Evolutionary conservation across 2,888 invertebrate species (phyloP).

Genomic region (Leptothorax acervorum): DNA sequence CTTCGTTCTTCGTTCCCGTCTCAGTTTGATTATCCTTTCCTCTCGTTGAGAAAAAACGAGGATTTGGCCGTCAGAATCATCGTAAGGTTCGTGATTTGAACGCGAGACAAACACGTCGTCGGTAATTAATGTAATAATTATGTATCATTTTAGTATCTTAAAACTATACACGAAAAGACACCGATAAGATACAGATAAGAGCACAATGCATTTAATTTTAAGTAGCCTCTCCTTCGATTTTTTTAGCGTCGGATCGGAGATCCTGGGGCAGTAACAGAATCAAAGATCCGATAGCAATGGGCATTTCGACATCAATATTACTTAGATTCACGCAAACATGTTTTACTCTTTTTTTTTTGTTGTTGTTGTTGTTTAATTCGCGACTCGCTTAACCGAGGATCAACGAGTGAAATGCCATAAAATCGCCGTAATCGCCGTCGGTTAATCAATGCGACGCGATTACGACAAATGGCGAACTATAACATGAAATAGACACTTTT

Average conservation of each 20-base stretch:
- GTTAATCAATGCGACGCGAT: constrained; percentile 10
- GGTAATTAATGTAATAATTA: constrained; percentile 17
- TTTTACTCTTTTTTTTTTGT: constrained; percentile 11
- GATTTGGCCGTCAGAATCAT: constrained; percentile 23
- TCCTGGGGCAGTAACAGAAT: constrained; percentile 81
- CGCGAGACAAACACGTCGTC: constrained; percentile 18
- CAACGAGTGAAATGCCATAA: constrained; percentile 21
- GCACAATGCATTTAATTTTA: constrained; percentile 8
- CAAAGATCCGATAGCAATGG: constrained; percentile 58
- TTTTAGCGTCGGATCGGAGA: constrained; percentile 63
- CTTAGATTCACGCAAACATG: constrained; percentile 2
- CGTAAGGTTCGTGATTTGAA: constrained; percentile 14
- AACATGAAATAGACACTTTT: constrained; percentile 62
- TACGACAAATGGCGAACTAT: constrained; percentile 20
- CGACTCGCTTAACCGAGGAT: constrained; percentile 23
- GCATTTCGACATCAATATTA: constrained; percentile 23
- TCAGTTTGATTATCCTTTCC: not conserved
- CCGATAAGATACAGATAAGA: constrained; percentile 51
- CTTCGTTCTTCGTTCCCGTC: constrained; percentile 12
- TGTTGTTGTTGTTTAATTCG: not conserved
- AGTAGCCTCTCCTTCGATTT: constrained; percentile 18
- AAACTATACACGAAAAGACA: constrained; percentile 54
- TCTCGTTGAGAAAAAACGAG: constrained; percentile 13
- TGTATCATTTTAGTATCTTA: constrained; percentile 32
- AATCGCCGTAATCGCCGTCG: constrained; percentile 14